Conservation (phyloP, 2,113 vertebrate species). For the Leiothrix lutea region DNA sequence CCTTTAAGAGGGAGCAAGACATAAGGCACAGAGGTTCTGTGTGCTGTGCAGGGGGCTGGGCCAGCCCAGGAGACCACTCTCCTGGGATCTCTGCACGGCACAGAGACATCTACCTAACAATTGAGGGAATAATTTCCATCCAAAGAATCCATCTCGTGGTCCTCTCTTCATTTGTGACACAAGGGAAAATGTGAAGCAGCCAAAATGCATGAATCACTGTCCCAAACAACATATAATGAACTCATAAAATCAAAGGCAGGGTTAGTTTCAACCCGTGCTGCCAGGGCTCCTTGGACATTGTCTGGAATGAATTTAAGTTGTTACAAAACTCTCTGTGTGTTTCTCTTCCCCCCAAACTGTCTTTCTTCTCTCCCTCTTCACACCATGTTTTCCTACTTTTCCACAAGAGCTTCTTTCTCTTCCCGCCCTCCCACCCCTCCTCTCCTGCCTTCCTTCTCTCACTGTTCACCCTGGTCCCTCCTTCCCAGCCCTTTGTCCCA, state of each 20-base stretch:
- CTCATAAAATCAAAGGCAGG: constrained; percentile 68
- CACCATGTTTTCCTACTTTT: neutral
- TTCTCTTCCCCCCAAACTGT: neutral
- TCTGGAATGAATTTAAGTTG: constrained; percentile 68
- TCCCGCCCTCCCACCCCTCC: neutral
- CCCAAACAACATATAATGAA: constrained; percentile 68
- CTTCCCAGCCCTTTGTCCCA: neutral
- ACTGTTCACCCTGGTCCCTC: neutral
- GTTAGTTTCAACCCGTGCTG: constrained; percentile 63
- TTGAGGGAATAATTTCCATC: constrained; percentile 57
- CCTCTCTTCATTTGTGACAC: constrained; percentile 61
- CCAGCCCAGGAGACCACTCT: neutral
- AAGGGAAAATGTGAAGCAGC: constrained; percentile 66
- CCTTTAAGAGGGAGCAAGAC: neutral
- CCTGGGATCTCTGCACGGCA: neutral
- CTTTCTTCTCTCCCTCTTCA: neutral
- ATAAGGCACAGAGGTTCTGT: neutral
- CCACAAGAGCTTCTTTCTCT: neutral
- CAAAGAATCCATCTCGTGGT: constrained; percentile 49
- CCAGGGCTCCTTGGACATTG: constrained; percentile 65
- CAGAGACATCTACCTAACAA: constrained; percentile 55
- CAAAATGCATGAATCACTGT: constrained; percentile 64
- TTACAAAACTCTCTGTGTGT: constrained; percentile 56
- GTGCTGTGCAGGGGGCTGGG: neutral
- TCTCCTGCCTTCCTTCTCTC: neutral